phyloP scores from a whole-genome alignment of 2,797 vertebrate genomes.

The Adrianichthys oophorus region DNA sequence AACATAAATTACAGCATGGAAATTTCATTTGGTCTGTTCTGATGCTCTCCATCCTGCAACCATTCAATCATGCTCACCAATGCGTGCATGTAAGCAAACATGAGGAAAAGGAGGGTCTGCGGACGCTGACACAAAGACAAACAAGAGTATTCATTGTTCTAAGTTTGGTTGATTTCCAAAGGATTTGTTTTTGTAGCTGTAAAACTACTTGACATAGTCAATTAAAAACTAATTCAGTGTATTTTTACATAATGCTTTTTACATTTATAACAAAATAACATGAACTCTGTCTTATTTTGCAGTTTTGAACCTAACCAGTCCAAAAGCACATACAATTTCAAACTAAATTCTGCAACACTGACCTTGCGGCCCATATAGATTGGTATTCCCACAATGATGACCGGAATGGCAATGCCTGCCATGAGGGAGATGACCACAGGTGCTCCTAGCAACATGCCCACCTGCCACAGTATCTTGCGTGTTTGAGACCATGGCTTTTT shows the following conservation, averaged over 20 bases:
- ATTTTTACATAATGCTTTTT: too few species aligned
- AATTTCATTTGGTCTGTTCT: slow-evolving; percentile 18
- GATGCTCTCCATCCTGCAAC: slow-evolving; percentile 15
- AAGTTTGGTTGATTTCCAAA: background rate
- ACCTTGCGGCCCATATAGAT: slow-evolving; percentile 92
- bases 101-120: background rate
- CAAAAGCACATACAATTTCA: background rate
- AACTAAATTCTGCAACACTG: slow-evolving; percentile 1
- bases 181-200: background rate
- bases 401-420: slow-evolving; percentile 86
- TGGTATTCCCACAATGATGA: slow-evolving; percentile 88
- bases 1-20: slow-evolving; percentile 26
- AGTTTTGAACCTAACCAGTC: background rate
- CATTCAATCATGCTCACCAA: slow-evolving; percentile 14
- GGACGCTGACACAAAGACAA: slow-evolving; percentile 3
- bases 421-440: slow-evolving; percentile 88
- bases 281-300: too few species aligned
- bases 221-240: too few species aligned
- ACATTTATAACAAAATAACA: too few species aligned
- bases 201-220: background rate
- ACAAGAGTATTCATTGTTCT: slow-evolving; percentile 6
- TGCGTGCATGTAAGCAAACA: slow-evolving; percentile 5
- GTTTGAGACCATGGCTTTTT: slow-evolving; percentile 90
- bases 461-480: slow-evolving; percentile 88
- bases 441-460: slow-evolving; percentile 88